Percentiles rank a stretch among this genome's conserved stretches.
These are phyloP conservation scores for Sebastes diploproa DNA, from an alignment of 2,797 vertebrate species.

Conservation along the genomic window DNA sequence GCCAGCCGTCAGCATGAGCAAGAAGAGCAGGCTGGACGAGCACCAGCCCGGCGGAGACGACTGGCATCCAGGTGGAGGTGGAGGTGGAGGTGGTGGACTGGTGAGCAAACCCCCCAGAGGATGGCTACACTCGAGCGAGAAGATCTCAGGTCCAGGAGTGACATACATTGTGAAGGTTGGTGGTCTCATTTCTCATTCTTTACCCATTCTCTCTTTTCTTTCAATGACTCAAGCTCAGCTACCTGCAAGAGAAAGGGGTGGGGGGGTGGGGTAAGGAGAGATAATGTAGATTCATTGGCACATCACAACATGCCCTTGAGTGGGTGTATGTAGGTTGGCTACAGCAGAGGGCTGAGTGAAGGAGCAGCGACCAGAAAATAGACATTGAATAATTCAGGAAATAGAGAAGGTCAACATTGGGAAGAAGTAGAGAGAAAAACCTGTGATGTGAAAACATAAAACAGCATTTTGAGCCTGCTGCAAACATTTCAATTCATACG, in stretches of 20 bases:
- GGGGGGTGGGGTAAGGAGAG: conserved; percentile 3
- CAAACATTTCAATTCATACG: conserved; percentile 23
- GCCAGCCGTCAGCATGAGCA: conserved; percentile 81
- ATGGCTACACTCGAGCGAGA: conserved; percentile 93
- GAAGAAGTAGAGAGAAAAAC: conserved; percentile 28
- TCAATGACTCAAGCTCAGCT: conserved; percentile 72
- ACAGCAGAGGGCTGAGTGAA: conserved; percentile 62
- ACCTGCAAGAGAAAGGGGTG: conserved; percentile 18
- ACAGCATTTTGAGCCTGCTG: conserved; percentile 9
- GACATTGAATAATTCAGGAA: conserved; percentile 76
- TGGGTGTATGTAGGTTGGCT: conserved; percentile 69
- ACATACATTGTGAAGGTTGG: conserved; percentile 98
- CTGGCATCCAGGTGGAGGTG: conserved; percentile 83
- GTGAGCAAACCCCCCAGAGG: conserved; percentile 89
- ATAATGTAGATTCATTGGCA: conserved; percentile 51
- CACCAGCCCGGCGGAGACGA: conserved; percentile 85
- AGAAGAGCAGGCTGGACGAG: conserved; percentile 89
- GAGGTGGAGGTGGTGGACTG: conserved; percentile 81
- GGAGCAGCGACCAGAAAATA: conserved; percentile 61
- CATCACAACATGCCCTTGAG: conserved; percentile 70
- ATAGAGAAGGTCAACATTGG: conserved; percentile 65
- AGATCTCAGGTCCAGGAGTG: conserved; percentile 97
- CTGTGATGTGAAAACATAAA: conserved; percentile 34
- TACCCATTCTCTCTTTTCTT: conserved; percentile 65
- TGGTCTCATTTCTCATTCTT: conserved; percentile 52